These are phyloP conservation scores for Monodelphis domestica DNA, from an alignment of 2,797 vertebrate species.

Conservation along the genomic window DNA sequence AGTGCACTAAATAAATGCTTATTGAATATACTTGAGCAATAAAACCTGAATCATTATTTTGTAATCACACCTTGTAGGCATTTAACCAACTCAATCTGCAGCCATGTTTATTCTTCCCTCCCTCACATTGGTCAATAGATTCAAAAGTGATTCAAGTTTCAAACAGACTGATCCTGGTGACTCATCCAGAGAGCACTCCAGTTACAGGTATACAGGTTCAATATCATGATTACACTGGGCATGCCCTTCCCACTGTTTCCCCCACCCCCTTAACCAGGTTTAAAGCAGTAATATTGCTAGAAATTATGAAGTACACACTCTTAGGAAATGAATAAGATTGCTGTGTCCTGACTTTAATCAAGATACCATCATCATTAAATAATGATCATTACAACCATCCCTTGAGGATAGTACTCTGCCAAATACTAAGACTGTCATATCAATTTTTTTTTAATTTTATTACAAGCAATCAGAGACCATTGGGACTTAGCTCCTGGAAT, in stretches of 20 bases:
- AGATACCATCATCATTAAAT: background rate
- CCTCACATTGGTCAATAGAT: background rate
- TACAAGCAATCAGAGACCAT: background rate
- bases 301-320: background rate
- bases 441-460: background rate
- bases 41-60: background rate
- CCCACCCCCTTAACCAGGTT: background rate
- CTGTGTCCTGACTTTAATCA: background rate
- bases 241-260: background rate
- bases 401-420: background rate
- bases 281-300: background rate
- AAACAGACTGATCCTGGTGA: background rate
- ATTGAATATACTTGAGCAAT: constrained; percentile 5
- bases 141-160: background rate
- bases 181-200: background rate
- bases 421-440: background rate
- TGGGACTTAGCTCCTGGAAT: background rate
- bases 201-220: background rate
- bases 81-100: background rate
- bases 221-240: background rate
- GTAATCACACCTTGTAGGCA: background rate
- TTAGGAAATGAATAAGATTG: background rate
- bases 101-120: background rate
- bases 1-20: background rate
- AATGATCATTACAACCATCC: background rate